Conservation (phyloP, 2,797 vertebrate species). For the Alca torda region DNA sequence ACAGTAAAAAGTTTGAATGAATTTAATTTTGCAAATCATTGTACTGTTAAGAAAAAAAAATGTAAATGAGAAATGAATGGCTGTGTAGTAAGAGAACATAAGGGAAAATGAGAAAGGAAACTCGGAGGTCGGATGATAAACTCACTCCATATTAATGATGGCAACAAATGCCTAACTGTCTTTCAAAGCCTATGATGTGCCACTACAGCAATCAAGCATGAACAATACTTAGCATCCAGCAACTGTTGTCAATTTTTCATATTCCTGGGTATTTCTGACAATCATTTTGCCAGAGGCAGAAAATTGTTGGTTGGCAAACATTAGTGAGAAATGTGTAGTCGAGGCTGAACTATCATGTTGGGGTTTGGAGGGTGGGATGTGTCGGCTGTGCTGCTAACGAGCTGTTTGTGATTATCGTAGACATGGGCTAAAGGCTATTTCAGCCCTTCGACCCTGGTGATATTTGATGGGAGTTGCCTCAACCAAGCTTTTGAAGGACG, state of each 20-base stretch:
- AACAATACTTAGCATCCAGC: not conserved
- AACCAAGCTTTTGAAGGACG: accelerated
- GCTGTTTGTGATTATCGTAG: not conserved
- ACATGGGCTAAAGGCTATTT: accelerated
- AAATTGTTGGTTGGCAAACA: not conserved
- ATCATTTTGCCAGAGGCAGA: not conserved
- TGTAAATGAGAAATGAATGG: not conserved
- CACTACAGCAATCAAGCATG: not conserved
- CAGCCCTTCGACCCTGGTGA: too few species aligned
- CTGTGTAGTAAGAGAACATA: not conserved
- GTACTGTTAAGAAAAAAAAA: not conserved
- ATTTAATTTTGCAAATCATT: not conserved
- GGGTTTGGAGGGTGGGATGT: not conserved
- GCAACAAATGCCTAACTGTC: not conserved
- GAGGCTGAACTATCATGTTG: accelerated
- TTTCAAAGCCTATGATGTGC: not conserved
- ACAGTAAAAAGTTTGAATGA: not conserved
- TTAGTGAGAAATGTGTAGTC: accelerated
- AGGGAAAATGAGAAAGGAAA: not conserved
- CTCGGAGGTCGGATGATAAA: not conserved
- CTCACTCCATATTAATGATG: not conserved
- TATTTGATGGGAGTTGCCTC: accelerated
- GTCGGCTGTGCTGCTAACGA: not conserved
- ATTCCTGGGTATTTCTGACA: not conserved
- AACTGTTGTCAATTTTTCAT: not conserved